Conservation (phyloP, 1,140 invertebrate genomes). For the Potamilus streckersoni region DNA sequence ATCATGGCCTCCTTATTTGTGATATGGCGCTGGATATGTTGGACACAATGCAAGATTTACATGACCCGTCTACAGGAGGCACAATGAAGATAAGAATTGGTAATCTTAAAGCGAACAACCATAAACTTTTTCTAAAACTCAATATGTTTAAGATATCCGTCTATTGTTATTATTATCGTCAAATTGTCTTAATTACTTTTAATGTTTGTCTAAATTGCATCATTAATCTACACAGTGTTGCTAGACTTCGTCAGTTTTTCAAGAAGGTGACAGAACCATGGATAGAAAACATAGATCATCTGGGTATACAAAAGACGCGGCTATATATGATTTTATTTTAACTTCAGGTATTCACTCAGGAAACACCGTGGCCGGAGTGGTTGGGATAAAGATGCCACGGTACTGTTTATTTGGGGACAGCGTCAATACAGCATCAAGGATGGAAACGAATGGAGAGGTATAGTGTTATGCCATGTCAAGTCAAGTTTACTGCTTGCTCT, state of each 20-base stretch:
- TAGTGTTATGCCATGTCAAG: background rate
- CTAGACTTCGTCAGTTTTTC: too few relatives aligned
- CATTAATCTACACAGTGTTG: too few relatives aligned
- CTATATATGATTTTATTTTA: background rate
- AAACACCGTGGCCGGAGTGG: conserved; percentile 62
- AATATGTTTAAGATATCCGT: too few relatives aligned
- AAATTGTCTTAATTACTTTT: too few relatives aligned
- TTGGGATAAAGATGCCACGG: conserved; percentile 65
- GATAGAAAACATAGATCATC: too few relatives aligned
- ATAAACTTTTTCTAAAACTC: too few relatives aligned
- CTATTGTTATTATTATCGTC: too few relatives aligned
- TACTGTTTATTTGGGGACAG: conserved; percentile 67
- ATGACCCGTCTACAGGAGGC: conserved; percentile 90
- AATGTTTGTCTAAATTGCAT: too few relatives aligned
- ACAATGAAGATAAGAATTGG: conserved; percentile 91
- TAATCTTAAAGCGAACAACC: conserved; percentile 30
- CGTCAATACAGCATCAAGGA: conserved; percentile 64
- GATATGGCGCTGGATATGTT: conserved; percentile 76
- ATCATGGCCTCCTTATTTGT: conserved; percentile 60
- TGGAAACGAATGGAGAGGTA: conserved; percentile 64
- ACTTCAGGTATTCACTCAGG: conserved; percentile 55
- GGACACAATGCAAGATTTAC: conserved; percentile 88
- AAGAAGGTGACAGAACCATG: too few relatives aligned
- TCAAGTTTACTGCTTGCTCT: background rate
- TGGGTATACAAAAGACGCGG: too few relatives aligned